Conservation (phyloP, 2,113 vertebrate genomes). For the Morone chrysops region DNA sequence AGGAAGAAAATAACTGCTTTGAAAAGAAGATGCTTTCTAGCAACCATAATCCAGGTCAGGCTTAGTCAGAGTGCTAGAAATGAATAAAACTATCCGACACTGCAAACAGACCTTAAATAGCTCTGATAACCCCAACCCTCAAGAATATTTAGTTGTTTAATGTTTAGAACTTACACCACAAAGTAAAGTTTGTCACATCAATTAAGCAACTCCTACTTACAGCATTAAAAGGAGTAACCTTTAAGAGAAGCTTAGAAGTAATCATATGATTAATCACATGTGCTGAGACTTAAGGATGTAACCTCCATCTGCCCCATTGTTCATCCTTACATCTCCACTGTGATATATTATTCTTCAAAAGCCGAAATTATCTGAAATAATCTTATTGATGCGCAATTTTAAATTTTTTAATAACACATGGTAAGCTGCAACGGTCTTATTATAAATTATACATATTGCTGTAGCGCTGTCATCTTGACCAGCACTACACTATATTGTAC, state of each 20-base stretch:
- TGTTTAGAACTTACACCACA: background rate
- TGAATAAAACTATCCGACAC: background rate
- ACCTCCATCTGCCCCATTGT: background rate
- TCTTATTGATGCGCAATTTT: background rate
- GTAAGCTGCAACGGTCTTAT: background rate
- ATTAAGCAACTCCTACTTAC: background rate
- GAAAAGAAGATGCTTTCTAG: background rate
- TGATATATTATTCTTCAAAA: background rate
- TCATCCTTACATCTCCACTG: too few relatives aligned
- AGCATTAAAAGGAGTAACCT: background rate
- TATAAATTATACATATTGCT: background rate
- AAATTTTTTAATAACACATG: too few relatives aligned
- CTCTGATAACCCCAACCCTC: background rate
- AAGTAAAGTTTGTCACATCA: background rate
- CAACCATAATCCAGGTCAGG: constrained; percentile 17
- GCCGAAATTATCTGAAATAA: background rate
- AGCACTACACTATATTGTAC: background rate
- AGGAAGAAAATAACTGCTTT: constrained; percentile 11
- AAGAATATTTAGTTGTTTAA: too few relatives aligned
- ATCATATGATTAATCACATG: constrained; percentile 6
- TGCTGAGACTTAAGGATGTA: background rate
- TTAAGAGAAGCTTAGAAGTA: background rate
- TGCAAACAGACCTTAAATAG: background rate
- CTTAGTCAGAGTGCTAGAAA: background rate
- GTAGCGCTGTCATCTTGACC: background rate